Evolutionary conservation across 2,113 vertebrate genomes (phyloP), one percentile per base, ranked within the genome.

Genomic region (Pelmatolapia mariae): DNA sequence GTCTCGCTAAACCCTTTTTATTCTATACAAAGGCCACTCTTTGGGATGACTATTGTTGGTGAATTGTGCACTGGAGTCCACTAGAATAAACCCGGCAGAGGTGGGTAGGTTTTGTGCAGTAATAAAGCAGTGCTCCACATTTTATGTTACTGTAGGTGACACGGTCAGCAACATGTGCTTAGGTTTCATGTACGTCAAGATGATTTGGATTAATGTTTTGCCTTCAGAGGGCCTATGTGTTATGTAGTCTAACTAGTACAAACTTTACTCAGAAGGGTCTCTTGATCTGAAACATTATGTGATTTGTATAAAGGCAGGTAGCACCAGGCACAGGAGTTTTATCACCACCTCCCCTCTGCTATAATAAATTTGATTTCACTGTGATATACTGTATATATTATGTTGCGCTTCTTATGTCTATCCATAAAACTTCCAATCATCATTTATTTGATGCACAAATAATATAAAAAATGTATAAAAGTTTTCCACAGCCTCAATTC

Each of bases 81-180:
- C 87, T 81, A 66, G 86, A 91, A 92, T 38, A 38, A 86, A 85
- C 80, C 87, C 66, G 45, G 88, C 84, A 81, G 86, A 82, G 89
- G 83, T 81, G 88, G 89, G 89, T 16, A 43, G 71, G 54, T 90
- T 87, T 87, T 87, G 90, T 84, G 57, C 79, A 82, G 88, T 88
- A 94, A 95, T 95, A 96, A 96, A 96, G 92, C 95, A 95, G 94
- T 40, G 94, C 95, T 96, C 95, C 95, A 95, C 95, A 95, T 96
- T 96, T 93, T 80, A 91, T 94, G 93, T 88, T 89, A 52, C 56
- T 57, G 84, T 83, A 80, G 63, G 80, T 90, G 84, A 89, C 71
- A 56, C 80, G 31, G 73, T 54, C 56, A 86, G 38, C 79, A 82
- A 80, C 84, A 56, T 36, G 84, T 76, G 63, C 52, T 52, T 66